These are phyloP conservation scores for Albula glossodonta DNA, from an alignment of 2,113 vertebrate species.

Conservation along the genomic window DNA sequence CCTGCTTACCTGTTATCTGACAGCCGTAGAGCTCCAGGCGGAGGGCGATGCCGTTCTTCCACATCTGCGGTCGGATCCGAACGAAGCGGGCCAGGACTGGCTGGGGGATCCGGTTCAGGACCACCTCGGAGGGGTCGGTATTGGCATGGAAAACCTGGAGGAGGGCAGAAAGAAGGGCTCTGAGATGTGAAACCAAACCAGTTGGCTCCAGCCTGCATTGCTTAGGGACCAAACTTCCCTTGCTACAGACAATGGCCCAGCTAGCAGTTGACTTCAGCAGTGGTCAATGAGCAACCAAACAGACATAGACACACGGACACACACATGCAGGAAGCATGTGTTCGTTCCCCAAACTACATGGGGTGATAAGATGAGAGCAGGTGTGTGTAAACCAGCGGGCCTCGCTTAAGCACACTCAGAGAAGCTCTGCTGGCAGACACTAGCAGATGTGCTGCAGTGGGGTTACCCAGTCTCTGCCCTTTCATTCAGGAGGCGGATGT, in stretches of 20 bases:
- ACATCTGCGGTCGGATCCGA: slow-evolving; percentile 87
- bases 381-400: not conserved
- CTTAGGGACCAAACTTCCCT: not conserved
- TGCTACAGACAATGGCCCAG: not conserved
- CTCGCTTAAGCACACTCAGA: not conserved
- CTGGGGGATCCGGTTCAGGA: slow-evolving; percentile 87
- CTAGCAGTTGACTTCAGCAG: not conserved
- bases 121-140: slow-evolving; percentile 84
- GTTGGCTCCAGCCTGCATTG: not conserved
- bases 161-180: slow-evolving; percentile 9
- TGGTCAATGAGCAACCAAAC: too few species aligned
- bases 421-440: not conserved
- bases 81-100: slow-evolving; percentile 90
- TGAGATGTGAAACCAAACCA: not conserved
- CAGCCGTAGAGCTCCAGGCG: slow-evolving; percentile 95
- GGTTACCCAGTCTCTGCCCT: not conserved
- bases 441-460: not conserved
- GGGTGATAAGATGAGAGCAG: not conserved
- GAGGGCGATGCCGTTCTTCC: slow-evolving; percentile 89
- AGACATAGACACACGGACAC: not conserved
- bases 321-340: not conserved
- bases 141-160: slow-evolving; percentile 90
- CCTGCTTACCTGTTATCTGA: slow-evolving; percentile 84
- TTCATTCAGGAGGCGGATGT: not conserved
- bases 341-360: not conserved